Conservation (phyloP, 1,140 invertebrate genomes). For the Eupristina koningsbergeri region DNA sequence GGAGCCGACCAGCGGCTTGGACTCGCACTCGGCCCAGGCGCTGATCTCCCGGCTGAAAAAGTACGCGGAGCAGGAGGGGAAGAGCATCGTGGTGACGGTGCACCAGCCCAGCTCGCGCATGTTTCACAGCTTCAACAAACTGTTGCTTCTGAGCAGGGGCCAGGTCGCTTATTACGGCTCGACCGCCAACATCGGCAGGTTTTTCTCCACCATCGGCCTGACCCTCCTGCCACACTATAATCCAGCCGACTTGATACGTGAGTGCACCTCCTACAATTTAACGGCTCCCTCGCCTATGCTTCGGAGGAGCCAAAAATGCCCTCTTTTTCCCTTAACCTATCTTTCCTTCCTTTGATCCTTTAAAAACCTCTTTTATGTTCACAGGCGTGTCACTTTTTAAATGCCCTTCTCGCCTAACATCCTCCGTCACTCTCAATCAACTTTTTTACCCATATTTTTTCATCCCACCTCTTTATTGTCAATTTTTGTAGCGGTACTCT, state of each 20-base stretch:
- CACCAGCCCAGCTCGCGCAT: slow-evolving; percentile 92
- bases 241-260: slow-evolving; percentile 90
- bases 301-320: not conserved
- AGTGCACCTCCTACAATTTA: slow-evolving; percentile 66
- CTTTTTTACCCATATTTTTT: no score
- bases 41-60: slow-evolving; percentile 84
- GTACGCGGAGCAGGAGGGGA: slow-evolving; percentile 84
- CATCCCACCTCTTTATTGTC: no score
- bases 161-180: slow-evolving; percentile 87
- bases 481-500: no score
- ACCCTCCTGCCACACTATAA: slow-evolving; percentile 87
- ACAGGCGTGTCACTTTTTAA: no score
- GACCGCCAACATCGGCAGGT: slow-evolving; percentile 83
- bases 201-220: slow-evolving; percentile 83
- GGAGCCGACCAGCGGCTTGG: slow-evolving; percentile 90
- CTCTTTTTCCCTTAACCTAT: no score
- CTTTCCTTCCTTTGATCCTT: no score
- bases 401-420: no score
- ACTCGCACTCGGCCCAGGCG: slow-evolving; percentile 86
- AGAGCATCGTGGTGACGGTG: slow-evolving; percentile 87
- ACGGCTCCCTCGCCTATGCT: not conserved
- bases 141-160: slow-evolving; percentile 84
- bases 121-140: slow-evolving; percentile 89
- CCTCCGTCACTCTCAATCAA: no score
- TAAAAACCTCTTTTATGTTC: no score